Percentiles rank a stretch among this genome's conserved stretches.
Evolutionary conservation across 1,140 invertebrate genomes (phyloP).

Genomic region (Heliconius nattereri): DNA sequence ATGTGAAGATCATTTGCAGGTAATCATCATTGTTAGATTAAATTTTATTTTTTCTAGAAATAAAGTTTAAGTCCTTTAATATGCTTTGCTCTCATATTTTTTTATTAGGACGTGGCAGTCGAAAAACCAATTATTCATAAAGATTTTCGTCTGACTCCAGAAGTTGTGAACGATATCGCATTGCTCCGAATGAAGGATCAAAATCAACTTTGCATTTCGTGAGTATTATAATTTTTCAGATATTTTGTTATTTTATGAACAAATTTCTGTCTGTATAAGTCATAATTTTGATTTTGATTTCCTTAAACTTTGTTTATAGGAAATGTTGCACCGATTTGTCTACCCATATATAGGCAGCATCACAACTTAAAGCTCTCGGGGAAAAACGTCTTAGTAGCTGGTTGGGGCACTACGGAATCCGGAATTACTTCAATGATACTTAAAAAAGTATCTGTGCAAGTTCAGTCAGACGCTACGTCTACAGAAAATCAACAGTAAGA

Average conservation of each 20-base stretch:
- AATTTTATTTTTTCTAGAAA: neutral
- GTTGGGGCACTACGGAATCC: slow-evolving; percentile 42
- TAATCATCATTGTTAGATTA: no score
- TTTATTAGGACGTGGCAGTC: neutral
- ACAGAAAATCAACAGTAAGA: no score
- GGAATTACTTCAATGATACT: slow-evolving; percentile 14
- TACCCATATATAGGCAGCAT: slow-evolving; percentile 22
- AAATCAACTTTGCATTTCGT: neutral
- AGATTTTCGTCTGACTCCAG: neutral
- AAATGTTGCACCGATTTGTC: slow-evolving; percentile 33
- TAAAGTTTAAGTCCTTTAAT: neutral
- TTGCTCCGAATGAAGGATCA: neutral
- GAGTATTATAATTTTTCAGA: neutral
- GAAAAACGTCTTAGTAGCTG: slow-evolving; percentile 30
- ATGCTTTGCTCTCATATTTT: neutral
- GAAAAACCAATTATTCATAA: neutral
- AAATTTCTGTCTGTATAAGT: neutral
- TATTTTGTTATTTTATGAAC: neutral
- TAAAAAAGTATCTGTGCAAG: slow-evolving; percentile 38
- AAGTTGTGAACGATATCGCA: neutral
- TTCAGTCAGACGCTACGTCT: neutral
- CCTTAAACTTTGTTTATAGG: slow-evolving; percentile 17
- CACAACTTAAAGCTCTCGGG: slow-evolving; percentile 3
- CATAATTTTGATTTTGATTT: neutral
- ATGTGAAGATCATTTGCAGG: no score